These are phyloP conservation scores for Drosophila borborema DNA, from an alignment of 2,888 invertebrate species.

Conservation along the genomic window DNA sequence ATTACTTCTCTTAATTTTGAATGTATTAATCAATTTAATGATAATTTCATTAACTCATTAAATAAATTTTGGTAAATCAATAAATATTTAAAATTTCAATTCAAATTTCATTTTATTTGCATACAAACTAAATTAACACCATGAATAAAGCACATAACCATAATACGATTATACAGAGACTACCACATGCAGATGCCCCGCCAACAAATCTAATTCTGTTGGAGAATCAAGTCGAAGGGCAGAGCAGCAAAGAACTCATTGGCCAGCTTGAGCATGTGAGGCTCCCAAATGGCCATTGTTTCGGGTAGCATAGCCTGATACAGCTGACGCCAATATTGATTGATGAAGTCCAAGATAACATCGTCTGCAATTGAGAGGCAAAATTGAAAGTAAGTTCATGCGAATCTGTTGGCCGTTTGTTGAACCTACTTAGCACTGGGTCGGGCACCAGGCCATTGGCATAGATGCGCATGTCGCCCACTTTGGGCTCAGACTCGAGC, in stretches of 20 bases:
- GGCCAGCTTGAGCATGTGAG: conserved; percentile 73
- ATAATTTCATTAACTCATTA: no score
- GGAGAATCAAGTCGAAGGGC: conserved; percentile 82
- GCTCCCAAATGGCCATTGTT: conserved; percentile 82
- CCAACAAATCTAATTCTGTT: conserved; percentile 61
- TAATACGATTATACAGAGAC: conserved; percentile 16
- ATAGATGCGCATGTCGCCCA: conserved; percentile 87
- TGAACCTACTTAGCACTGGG: conserved; percentile 88
- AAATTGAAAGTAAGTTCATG: neutral
- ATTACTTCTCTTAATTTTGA: neutral
- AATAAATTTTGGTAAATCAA: no score
- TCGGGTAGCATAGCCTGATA: conserved; percentile 86
- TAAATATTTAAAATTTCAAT: neutral
- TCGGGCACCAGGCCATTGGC: conserved; percentile 88
- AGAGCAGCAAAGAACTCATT: conserved; percentile 83
- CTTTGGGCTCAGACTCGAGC: conserved; percentile 88
- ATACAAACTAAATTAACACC: conserved; percentile 51
- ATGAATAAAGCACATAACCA: conserved; percentile 22
- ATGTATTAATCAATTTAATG: no score
- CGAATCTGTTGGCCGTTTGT: neutral
- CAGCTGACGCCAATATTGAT: conserved; percentile 87
- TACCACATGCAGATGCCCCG: neutral
- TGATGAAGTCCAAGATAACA: conserved; percentile 85
- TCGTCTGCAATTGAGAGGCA: conserved; percentile 64
- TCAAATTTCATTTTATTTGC: conserved; percentile 31